Evolutionary conservation across 2,797 vertebrate species (phyloP).

Genomic region (Coregonus suidteri): DNA sequence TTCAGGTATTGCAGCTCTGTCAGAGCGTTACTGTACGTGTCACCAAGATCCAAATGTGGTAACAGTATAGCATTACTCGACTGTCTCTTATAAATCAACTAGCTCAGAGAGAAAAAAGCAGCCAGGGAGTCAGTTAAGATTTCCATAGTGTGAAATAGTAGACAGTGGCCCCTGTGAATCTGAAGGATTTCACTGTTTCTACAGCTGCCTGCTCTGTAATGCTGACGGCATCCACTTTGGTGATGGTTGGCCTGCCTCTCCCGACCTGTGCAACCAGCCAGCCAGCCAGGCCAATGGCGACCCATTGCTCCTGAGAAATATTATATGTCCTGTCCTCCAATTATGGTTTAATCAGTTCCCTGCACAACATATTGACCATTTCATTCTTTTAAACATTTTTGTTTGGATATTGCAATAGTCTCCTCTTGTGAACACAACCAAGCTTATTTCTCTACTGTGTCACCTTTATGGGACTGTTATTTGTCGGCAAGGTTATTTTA

Average conservation of each 20-base stretch:
- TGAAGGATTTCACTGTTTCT: slow-evolving; percentile 80
- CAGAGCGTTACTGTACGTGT: slow-evolving; percentile 35
- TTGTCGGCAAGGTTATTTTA: not conserved
- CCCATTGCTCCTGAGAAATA: slow-evolving; percentile 51
- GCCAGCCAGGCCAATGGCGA: slow-evolving; percentile 36
- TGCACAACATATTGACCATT: slow-evolving; percentile 35
- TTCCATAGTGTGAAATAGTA: slow-evolving; percentile 57
- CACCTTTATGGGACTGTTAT: not conserved
- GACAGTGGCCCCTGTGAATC: slow-evolving; percentile 61
- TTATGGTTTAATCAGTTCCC: slow-evolving; percentile 56
- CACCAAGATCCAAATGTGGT: slow-evolving; percentile 60
- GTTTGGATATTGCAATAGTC: not conserved
- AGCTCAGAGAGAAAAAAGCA: slow-evolving; percentile 28
- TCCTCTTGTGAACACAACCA: not conserved
- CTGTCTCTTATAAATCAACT: slow-evolving; percentile 58
- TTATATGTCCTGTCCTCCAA: slow-evolving; percentile 40
- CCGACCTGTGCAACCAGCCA: slow-evolving; percentile 51
- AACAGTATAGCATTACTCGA: slow-evolving; percentile 55
- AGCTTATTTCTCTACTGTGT: not conserved
- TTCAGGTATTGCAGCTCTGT: slow-evolving; percentile 51
- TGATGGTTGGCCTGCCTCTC: slow-evolving; percentile 68
- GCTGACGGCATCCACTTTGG: slow-evolving; percentile 71
- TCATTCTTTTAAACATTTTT: slow-evolving; percentile 36
- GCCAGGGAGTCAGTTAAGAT: slow-evolving; percentile 38
- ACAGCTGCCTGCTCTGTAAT: slow-evolving; percentile 78